Base-by-base conservation (phyloP, 1,140 invertebrate species). In the Sinonovacula constricta region DNA sequence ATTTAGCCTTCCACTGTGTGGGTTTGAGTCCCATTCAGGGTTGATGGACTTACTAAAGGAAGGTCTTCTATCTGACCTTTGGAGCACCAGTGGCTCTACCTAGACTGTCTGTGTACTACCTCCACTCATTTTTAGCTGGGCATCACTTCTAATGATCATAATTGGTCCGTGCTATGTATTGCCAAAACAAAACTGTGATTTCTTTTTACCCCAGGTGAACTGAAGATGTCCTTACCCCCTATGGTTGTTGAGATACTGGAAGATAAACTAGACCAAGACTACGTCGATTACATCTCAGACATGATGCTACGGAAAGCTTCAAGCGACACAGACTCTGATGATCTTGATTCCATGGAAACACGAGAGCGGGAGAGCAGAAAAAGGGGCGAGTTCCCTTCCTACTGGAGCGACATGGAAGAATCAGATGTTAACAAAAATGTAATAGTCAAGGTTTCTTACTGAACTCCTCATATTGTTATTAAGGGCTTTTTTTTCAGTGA, bases 191-290 rank as follows among this genome's bases (percentile, higher is more conserved):
- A 45, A 7, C 18, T 10, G 18, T 45, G 30, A 30, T 36, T 67
- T 70, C 28, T 39, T 70, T 36, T 49, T 53, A 14, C 22, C 63
- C 18, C 69, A 88, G 86, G 72, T 82, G 85, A 88, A 57, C 65
- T 88, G 26, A 82, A 80, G 39, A 70, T 80, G 22, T 74, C 82
- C 26, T 65, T 88, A 24, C 85, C 86, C 14, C 66, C 77, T 15
- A 84, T 88, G 81, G 85, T 88, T 24, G 83, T 88, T 18, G 86
- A 88, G 28, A 85, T 88, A 12, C 68, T 88, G 34, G 86, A 88
- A 68, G 83, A 85, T 28, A 85, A 85, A 53, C 72, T 87, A 36
- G 84, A 87, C 49, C 66, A 81, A 36, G 83, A 86, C 34, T 86
- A 86, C 68, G 78, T 84, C 22, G 81, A 85, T 28, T 83, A 79